Percentiles rank a stretch among this genome's conserved stretches.
phyloP scores from a whole-genome alignment of 2,797 vertebrate species.

The Lycodopsis pacificus region DNA sequence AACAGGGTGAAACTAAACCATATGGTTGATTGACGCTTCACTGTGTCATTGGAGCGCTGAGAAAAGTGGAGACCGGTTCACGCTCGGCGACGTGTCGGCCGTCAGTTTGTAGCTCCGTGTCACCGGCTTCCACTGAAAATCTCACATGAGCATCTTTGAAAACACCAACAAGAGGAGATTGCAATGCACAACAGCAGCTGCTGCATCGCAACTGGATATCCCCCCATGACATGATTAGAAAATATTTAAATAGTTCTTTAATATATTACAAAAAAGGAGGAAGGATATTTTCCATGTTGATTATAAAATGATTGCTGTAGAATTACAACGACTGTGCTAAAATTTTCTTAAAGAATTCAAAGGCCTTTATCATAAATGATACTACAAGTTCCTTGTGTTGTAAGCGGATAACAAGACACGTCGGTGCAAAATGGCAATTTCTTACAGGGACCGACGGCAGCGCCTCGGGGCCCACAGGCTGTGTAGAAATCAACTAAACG shows the following conservation, averaged over 20 bases:
- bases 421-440: slow-evolving; percentile 37
- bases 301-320: background rate
- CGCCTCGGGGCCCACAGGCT: slow-evolving; percentile 19
- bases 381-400: slow-evolving; percentile 5
- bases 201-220: background rate
- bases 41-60: too few species aligned
- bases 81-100: too few species aligned
- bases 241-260: background rate
- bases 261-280: background rate
- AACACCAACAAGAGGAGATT: background rate
- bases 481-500: slow-evolving; percentile 37
- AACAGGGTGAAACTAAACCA: background rate
- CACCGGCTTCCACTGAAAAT: too few species aligned
- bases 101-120: too few species aligned
- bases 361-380: background rate
- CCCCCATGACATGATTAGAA: background rate
- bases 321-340: background rate
- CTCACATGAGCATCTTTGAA: background rate
- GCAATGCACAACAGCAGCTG: background rate
- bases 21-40: background rate
- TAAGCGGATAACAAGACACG: background rate
- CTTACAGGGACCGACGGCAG: slow-evolving; percentile 8
- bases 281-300: background rate
- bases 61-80: too few species aligned
- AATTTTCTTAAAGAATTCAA: background rate